Base-by-base conservation (phyloP, 2,797 vertebrate genomes). In the Chelonia mydas region DNA sequence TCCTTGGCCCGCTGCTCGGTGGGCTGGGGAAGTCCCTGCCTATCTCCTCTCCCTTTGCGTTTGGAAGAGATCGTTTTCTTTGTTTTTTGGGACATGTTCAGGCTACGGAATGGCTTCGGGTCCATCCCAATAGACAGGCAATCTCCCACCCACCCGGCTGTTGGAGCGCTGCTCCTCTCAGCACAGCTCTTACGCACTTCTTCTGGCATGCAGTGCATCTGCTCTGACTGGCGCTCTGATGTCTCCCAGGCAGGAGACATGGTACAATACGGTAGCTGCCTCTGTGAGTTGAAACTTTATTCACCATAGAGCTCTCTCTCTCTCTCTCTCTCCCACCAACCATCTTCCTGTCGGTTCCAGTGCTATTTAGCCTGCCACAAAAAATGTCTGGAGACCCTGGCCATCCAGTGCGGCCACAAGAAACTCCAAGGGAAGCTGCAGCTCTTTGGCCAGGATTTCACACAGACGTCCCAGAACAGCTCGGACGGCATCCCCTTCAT, bases 401-500 rank as follows among this genome's bases (percentile, higher is more conserved):
- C 99, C 95, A 99, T 99, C 97, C 99, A 99, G 96, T 99, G 99
- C 0, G 99, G 99, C 17, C 99, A 99, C 95, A 99, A 99, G 98
- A 99, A 99, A 90, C 98, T 99, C 72, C 99, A 99, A 91, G 99
- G 99, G 19, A 99, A 99, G 61, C 98, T 99, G 87, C 99, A 99
- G 97, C 98, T 99, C n/a, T 99, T 99, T 0, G 99, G 99, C 68
- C 98, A 98, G 91, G 99, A 99, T 81, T 99, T 99, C 85, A 82
- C 94, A 0, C 98, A 98, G 91, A 98, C 99, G 0, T 98, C 99
- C 7, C 90, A 76, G 74, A 90, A 96, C 68, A 99, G 98, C 94
- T 93, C 98, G 0, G 99, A 99, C 0, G 98, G 99, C 2, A 98
- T 99, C 87, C 99, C 99, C 90, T 99, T 99, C 97, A 98, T 99